Conservation (phyloP, 2,113 vertebrate species). For the Epinephelus fuscoguttatus region DNA sequence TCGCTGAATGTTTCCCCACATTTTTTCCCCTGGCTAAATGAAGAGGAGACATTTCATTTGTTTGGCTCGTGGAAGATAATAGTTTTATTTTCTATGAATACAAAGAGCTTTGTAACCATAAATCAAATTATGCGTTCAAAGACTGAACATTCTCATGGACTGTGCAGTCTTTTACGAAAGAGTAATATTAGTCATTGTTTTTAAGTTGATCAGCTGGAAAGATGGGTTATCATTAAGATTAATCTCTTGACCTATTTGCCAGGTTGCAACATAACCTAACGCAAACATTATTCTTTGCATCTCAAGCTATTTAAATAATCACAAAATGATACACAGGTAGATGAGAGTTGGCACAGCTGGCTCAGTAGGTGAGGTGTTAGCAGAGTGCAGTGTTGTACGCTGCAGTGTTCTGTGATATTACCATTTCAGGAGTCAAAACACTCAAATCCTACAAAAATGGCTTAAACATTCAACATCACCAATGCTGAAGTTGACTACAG, state of each 20-base stretch:
- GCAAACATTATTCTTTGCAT: neutral
- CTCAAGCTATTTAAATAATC: neutral
- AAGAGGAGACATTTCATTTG: slow-evolving; percentile 66
- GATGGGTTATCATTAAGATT: neutral
- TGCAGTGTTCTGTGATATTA: too few species aligned
- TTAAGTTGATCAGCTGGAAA: slow-evolving; percentile 4
- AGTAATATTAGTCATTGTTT: neutral
- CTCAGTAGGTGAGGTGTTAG: too few species aligned
- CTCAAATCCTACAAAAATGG: too few species aligned
- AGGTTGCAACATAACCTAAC: neutral
- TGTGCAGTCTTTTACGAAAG: neutral
- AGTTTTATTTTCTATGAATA: slow-evolving; percentile 56
- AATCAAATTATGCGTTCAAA: slow-evolving; percentile 55
- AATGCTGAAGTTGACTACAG: too few species aligned
- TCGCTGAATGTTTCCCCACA: slow-evolving; percentile 47
- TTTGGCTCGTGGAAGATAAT: slow-evolving; percentile 55
- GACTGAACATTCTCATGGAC: slow-evolving; percentile 3
- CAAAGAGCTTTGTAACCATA: slow-evolving; percentile 45
- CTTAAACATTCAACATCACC: too few species aligned
- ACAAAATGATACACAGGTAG: neutral
- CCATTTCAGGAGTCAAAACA: too few species aligned
- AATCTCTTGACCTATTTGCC: neutral
- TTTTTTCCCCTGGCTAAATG: slow-evolving; percentile 56
- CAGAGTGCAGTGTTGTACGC: too few species aligned
- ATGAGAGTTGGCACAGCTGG: neutral